Conservation (phyloP, 2,888 invertebrate genomes). For the Drosophila merina region DNA sequence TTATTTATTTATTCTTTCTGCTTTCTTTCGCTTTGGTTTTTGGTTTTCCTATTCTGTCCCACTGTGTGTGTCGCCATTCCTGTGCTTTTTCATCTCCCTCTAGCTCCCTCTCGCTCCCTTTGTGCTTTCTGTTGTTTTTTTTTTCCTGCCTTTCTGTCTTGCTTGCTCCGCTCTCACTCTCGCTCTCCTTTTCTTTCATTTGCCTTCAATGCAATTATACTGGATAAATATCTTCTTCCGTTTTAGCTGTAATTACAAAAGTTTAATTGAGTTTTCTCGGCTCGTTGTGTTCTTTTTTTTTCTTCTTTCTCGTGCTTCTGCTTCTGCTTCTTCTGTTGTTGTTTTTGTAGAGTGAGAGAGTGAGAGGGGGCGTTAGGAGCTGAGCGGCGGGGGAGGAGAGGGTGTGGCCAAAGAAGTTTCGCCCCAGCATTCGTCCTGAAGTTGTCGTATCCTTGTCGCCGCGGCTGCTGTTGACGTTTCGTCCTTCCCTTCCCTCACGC, state of each 20-base stretch:
- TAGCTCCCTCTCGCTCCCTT: background rate
- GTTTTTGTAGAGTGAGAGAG: conserved; percentile 23
- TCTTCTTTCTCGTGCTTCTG: conserved; percentile 14
- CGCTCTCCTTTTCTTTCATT: conserved; percentile 70
- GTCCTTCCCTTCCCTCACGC: conserved; percentile 18
- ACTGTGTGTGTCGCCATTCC: conserved; percentile 8
- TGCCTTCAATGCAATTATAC: conserved; percentile 83
- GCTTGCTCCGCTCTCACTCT: conserved; percentile 20
- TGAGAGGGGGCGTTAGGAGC: conserved; percentile 45
- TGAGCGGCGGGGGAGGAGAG: background rate
- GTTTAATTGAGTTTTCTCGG: conserved; percentile 83
- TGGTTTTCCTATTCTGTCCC: conserved; percentile 29
- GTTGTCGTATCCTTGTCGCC: conserved; percentile 48
- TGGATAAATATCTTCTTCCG: conserved; percentile 83
- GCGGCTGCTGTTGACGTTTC: conserved; percentile 67
- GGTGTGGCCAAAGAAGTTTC: conserved; percentile 59
- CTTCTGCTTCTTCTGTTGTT: conserved; percentile 27
- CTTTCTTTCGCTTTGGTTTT: conserved; percentile 58
- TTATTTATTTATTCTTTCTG: conserved; percentile 71
- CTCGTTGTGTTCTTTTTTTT: conserved; percentile 67
- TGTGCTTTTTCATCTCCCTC: conserved; percentile 1
- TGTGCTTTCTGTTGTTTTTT: conserved; percentile 6
- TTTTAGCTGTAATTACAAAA: conserved; percentile 84
- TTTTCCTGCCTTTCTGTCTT: conserved; percentile 7
- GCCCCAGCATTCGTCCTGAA: conserved; percentile 59